Conservation (phyloP, 2,797 vertebrate genomes). For the Gobionotothen gibberifrons region DNA sequence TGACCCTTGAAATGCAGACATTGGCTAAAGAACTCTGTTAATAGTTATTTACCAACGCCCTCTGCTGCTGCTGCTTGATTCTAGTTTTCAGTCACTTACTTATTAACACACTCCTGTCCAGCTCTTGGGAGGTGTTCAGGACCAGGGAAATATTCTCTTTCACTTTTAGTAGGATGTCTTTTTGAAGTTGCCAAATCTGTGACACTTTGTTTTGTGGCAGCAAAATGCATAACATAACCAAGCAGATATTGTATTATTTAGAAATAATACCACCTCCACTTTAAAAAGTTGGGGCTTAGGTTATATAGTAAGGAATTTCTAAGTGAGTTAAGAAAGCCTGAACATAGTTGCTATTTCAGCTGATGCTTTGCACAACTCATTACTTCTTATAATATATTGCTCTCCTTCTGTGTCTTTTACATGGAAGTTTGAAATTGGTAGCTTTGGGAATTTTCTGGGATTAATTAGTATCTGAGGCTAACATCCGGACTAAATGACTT, state of each 20-base stretch:
- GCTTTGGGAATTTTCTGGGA: not conserved
- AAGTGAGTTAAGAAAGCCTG: not conserved
- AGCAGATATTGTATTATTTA: not conserved
- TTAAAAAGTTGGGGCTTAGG: not conserved
- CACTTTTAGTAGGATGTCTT: not conserved
- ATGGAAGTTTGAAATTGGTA: not conserved
- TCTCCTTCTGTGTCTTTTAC: not conserved
- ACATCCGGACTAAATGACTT: not conserved
- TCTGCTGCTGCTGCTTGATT: not conserved
- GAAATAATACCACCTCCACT: not conserved
- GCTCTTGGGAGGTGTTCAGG: not conserved
- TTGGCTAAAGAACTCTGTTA: not conserved
- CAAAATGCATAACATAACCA: not conserved
- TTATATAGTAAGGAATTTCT: not conserved
- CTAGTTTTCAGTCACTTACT: not conserved
- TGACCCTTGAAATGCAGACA: not conserved
- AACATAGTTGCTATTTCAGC: not conserved
- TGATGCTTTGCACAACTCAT: not conserved
- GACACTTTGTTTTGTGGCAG: not conserved
- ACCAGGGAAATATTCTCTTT: not conserved
- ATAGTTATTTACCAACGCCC: not conserved
- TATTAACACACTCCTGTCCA: not conserved
- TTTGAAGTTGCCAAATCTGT: not conserved
- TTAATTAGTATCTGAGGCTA: conserved; percentile 7
- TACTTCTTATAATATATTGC: not conserved